These are phyloP conservation scores for Lethocerus indicus DNA, from an alignment of 1,140 invertebrate genomes.

Conservation along the genomic window DNA sequence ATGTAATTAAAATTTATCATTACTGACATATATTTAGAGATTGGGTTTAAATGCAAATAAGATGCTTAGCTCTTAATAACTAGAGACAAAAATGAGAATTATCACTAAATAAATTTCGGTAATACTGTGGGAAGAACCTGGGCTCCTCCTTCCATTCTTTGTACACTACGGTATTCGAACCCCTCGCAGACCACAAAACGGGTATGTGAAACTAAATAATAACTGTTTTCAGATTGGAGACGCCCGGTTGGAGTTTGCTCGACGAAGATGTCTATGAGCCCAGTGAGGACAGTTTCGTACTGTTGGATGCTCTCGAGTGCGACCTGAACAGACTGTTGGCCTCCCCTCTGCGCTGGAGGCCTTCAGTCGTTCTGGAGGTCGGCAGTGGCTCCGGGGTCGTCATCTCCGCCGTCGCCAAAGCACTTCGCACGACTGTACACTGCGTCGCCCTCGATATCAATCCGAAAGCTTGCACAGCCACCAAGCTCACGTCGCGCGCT, in stretches of 20 bases:
- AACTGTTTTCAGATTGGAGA: conserved; percentile 4
- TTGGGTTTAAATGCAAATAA: too few species aligned
- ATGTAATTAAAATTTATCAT: too few species aligned
- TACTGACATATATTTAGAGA: too few species aligned
- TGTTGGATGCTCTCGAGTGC: conserved; percentile 82
- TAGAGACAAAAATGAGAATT: too few species aligned
- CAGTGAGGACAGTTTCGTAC: conserved; percentile 85
- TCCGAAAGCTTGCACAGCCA: conserved; percentile 49
- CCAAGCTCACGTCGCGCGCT: conserved; percentile 43
- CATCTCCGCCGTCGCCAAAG: conserved; percentile 64
- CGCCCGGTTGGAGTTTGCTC: conserved; percentile 2
- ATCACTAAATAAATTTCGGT: too few species aligned
- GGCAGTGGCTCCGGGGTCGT: conserved; percentile 89
- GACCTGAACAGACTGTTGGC: conserved; percentile 36
- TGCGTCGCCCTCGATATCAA: conserved; percentile 75
- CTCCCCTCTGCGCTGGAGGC: conserved; percentile 39
- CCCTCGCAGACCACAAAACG: too few species aligned
- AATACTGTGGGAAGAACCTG: too few species aligned
- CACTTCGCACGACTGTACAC: conserved; percentile 32
- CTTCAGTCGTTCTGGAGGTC: conserved; percentile 67
- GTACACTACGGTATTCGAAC: too few species aligned
- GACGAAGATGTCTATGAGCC: conserved; percentile 69
- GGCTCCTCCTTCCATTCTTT: too few species aligned
- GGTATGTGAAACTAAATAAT: too few species aligned
- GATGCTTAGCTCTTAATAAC: too few species aligned